phyloP scores from a whole-genome alignment of 2,888 invertebrate genomes.

The Barypeithes pellucidus region DNA sequence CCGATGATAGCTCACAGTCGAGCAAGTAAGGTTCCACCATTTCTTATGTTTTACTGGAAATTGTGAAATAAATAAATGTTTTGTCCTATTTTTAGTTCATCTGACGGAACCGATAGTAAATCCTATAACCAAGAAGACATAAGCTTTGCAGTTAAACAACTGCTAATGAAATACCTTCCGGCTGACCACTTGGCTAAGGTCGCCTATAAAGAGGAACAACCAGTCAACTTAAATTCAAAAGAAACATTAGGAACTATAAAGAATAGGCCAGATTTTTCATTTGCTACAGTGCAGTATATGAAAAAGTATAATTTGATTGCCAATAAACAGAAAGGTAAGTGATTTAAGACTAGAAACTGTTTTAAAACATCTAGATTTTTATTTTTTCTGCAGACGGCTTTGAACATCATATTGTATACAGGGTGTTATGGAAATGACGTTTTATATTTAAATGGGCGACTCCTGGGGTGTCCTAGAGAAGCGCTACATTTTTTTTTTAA shows the following conservation, averaged over 20 bases:
- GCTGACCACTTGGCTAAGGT: constrained; percentile 70
- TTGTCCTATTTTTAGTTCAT: constrained; percentile 34
- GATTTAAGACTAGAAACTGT: no score
- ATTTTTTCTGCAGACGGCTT: no score
- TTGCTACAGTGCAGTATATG: constrained; percentile 82
- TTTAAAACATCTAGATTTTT: no score
- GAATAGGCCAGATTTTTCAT: constrained; percentile 76
- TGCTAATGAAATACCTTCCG: constrained; percentile 74
- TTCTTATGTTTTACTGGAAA: no score
- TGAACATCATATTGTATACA: no score
- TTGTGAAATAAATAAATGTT: no score
- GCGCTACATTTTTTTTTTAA: no score
- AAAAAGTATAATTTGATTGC: constrained; percentile 76
- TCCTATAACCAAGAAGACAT: constrained; percentile 68
- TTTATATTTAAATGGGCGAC: no score
- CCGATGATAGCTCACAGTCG: constrained; percentile 56
- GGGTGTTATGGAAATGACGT: no score
- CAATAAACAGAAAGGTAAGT: constrained; percentile 52
- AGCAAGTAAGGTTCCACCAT: constrained; percentile 24
- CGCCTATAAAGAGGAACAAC: constrained; percentile 46
- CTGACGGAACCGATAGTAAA: constrained; percentile 45
- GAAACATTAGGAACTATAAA: constrained; percentile 57
- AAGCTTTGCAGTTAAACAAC: constrained; percentile 74
- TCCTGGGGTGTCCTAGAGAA: no score
- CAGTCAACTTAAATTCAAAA: constrained; percentile 21